Evolutionary conservation across 23 tunicate species (phyloP), one percentile per base, ranked within the genome.

Genomic region (Trididemnum miniatum): DNA sequence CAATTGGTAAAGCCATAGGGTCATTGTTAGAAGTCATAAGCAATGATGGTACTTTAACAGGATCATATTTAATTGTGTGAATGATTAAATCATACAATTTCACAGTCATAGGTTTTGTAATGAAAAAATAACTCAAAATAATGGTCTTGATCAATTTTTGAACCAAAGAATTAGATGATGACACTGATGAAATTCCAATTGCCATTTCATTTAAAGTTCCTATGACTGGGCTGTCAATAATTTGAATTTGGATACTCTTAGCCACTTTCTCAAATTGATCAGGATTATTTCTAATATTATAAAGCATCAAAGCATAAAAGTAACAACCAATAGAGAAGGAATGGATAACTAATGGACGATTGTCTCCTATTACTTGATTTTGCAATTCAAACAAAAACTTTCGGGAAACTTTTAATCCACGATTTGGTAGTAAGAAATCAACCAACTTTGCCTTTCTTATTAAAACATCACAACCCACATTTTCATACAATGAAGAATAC

Each of bases 151-250:
- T 18, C 2, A 65, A 2, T 22, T 50, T 35, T 34, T 66, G 66
- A 18, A 50, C 24, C 24, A 50, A 20, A 50, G 25, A 15, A 65
- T 74, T 90, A 22, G 49, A 54, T 29, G 72, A 49, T 0, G 72
- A 27, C 76, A 82, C 82, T 36, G 63, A 52, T 1, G 92, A 59
- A n/a, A 91, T 88, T 0, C 97, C 97, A 91, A 76, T 26, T 31
- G 97, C 85, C 97, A 91, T 91, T 76, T 91, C 88, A 54, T 86
- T 82, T 2, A 91, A 78, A 4, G 91, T 91, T 51, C 97, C 97
- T 2, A 91, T 87, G 51, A 91, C 97, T 31, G 92, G 97, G 74
- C 97, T 91, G 65, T 91, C 97, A 0, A 86, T 15, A 22, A 91
- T 77, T 82, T 91, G 97, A 34, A 40, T 83, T 51, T 51, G 31